Conservation (phyloP, 2,113 vertebrate species). For the Labeo catla region DNA sequence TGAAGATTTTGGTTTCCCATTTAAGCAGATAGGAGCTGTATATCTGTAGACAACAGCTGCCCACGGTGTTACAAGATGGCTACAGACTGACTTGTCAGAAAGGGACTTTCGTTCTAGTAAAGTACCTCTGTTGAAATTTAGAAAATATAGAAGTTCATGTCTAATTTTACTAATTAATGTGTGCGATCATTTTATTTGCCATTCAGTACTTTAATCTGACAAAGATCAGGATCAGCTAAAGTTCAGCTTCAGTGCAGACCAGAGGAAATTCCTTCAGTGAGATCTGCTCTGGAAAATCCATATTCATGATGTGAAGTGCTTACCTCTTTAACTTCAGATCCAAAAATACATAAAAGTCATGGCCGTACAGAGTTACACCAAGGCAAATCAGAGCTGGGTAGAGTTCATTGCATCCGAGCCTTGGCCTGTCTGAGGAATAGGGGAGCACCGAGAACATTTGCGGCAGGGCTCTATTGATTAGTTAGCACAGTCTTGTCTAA, state of each 20-base stretch:
- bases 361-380: neutral
- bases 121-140: neutral
- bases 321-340: neutral
- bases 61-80: neutral
- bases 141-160: neutral
- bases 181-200: neutral
- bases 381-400: neutral
- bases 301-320: neutral
- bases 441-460: neutral
- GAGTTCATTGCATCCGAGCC: neutral
- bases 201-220: neutral
- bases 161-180: neutral
- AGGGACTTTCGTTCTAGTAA: neutral
- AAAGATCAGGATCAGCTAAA: neutral
- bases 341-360: conserved; percentile 8
- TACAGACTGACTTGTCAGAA: neutral
- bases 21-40: neutral
- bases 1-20: neutral
- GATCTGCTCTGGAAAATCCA: conserved; percentile 19
- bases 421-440: conserved; percentile 9
- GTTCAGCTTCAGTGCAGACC: neutral
- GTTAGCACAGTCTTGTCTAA: conserved; percentile 62
- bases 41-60: neutral
- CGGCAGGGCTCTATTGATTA: conserved; percentile 64
- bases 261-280: neutral